phyloP scores from a whole-genome alignment of 92 coral and sea anemone species.

The Porites divaricata region DNA sequence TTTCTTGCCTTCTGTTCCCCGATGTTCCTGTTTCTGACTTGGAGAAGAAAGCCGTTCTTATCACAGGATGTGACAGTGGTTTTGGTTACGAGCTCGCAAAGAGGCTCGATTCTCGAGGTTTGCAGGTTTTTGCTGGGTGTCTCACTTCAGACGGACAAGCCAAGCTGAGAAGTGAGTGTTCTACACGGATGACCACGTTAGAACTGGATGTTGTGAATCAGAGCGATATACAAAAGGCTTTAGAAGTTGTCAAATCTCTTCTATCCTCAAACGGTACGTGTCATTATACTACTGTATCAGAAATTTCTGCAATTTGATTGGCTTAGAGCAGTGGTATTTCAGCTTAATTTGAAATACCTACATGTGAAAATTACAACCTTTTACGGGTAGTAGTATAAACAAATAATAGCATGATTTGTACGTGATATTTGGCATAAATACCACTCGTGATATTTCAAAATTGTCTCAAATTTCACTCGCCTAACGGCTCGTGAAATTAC shows the following conservation, averaged over 20 bases:
- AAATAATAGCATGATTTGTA: too few species aligned
- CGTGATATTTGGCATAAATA: too few species aligned
- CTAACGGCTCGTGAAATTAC: too few species aligned
- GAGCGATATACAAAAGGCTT: conserved; percentile 56
- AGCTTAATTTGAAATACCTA: too few species aligned
- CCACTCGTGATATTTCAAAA: too few species aligned
- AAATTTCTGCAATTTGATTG: too few species aligned
- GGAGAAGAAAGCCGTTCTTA: conserved; percentile 64
- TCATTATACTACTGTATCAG: too few species aligned
- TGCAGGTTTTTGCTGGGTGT: conserved; percentile 80
- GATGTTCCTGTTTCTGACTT: conserved; percentile 55
- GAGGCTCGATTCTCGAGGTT: conserved; percentile 63
- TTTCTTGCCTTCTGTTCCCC: conserved; percentile 31
- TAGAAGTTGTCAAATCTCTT: conserved; percentile 39
- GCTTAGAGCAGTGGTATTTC: too few species aligned
- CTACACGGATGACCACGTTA: conserved; percentile 62
- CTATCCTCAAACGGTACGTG: conserved; percentile 19
- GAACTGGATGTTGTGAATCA: conserved; percentile 68
- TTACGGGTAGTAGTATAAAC: too few species aligned
- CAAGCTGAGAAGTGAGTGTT: conserved; percentile 53
- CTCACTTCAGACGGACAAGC: conserved; percentile 65
- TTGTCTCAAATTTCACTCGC: too few species aligned
- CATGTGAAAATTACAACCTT: too few species aligned
- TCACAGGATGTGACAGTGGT: conserved; percentile 87
- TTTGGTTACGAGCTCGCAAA: conserved; percentile 77